Percentiles rank a stretch among this genome's conserved stretches.
phyloP scores from a whole-genome alignment of 2,888 invertebrate species.

The Eretmocerus hayati region DNA sequence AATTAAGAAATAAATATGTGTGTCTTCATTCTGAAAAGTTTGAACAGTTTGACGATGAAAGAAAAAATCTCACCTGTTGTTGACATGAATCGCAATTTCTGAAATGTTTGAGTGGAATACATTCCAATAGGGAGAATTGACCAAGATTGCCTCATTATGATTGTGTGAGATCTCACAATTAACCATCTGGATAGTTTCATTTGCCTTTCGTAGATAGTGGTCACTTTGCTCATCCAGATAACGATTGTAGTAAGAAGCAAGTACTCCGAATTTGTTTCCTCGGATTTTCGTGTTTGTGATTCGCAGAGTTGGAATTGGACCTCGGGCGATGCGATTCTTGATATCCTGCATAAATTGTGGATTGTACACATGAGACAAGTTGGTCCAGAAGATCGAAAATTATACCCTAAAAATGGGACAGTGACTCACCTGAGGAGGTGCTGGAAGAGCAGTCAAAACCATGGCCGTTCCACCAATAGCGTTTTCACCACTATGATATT shows the following conservation, averaged over 20 bases:
- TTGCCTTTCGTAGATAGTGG: constrained; percentile 77
- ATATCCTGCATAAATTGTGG: constrained; percentile 55
- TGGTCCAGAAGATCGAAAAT: neutral
- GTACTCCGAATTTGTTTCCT: constrained; percentile 73
- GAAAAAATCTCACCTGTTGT: constrained; percentile 48
- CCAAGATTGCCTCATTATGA: constrained; percentile 69
- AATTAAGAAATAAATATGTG: neutral
- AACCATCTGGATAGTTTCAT: constrained; percentile 75
- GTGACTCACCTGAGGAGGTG: constrained; percentile 55
- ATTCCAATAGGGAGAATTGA: constrained; percentile 82
- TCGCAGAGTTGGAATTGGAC: constrained; percentile 70
- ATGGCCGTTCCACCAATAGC: constrained; percentile 79
- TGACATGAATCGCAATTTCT: constrained; percentile 84
- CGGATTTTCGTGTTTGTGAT: constrained; percentile 68
- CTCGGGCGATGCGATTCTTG: constrained; percentile 66
- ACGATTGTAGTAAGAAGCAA: constrained; percentile 80
- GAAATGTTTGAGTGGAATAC: constrained; percentile 79
- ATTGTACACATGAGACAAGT: too few relatives aligned
- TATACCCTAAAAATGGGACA: constrained; percentile 1
- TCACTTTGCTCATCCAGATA: constrained; percentile 80
- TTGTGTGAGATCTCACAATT: constrained; percentile 78
- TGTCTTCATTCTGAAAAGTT: too few relatives aligned
- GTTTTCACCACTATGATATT: constrained; percentile 70
- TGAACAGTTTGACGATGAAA: neutral
- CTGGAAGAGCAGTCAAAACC: constrained; percentile 65